Conservation (phyloP, 2,113 vertebrate species). For the Phoenicopterus ruber region DNA sequence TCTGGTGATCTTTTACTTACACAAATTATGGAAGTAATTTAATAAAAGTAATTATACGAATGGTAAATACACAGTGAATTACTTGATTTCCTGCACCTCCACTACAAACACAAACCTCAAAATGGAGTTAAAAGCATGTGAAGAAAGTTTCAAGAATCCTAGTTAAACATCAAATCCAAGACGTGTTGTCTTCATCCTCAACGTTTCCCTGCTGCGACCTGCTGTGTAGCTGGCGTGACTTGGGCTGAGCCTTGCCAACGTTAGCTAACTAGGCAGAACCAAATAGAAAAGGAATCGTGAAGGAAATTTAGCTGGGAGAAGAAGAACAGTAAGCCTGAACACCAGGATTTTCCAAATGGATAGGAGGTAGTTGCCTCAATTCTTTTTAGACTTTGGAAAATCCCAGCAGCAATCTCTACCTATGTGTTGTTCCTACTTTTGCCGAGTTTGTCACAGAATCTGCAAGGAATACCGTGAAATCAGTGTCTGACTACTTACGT, state of each 20-base stretch:
- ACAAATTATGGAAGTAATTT: constrained; percentile 63
- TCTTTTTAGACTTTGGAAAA: neutral
- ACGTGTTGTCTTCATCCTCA: neutral
- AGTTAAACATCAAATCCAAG: neutral
- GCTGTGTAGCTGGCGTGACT: neutral
- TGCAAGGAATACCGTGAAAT: neutral
- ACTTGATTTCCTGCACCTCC: constrained; percentile 30
- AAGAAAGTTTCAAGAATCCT: neutral
- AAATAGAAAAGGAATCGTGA: neutral
- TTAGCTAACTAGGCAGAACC: neutral
- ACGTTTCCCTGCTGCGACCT: neutral
- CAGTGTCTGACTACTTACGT: neutral
- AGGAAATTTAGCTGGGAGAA: neutral
- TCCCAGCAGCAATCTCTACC: neutral
- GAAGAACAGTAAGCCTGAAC: neutral
- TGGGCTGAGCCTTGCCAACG: neutral
- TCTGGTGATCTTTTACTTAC: constrained; percentile 65
- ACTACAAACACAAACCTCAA: constrained; percentile 15
- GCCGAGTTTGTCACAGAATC: neutral
- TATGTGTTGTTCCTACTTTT: constrained; percentile 26
- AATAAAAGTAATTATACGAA: constrained; percentile 70
- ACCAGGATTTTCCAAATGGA: neutral
- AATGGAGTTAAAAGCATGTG: constrained; percentile 5
- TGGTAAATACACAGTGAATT: constrained; percentile 60
- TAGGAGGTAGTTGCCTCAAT: neutral